Conservation (phyloP, 2,888 invertebrate genomes). For the Apamea epomidion region DNA sequence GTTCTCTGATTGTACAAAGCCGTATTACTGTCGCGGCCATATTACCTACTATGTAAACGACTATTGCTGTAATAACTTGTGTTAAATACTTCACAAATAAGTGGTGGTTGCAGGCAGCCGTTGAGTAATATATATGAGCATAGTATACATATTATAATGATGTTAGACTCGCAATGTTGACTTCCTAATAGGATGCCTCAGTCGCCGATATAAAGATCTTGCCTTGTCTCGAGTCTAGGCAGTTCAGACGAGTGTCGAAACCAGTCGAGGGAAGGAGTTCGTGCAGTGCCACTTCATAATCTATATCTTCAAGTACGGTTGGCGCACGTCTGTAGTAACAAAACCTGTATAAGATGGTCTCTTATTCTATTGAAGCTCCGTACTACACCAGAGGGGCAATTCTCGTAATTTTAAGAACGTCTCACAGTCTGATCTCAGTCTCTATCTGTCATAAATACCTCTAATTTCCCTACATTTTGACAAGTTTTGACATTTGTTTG, state of each 20-base stretch:
- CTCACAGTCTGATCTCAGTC: no score
- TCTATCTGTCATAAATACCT: no score
- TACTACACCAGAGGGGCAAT: background rate
- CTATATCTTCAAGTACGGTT: background rate
- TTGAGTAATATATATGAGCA: background rate
- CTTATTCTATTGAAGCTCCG: background rate
- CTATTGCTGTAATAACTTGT: slow-evolving; percentile 11
- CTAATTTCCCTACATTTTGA: no score
- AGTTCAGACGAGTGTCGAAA: background rate
- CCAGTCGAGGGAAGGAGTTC: background rate
- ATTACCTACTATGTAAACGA: background rate
- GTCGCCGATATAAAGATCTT: background rate
- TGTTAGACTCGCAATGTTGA: slow-evolving; percentile 10
- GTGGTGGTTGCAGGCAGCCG: background rate
- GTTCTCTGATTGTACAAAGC: slow-evolving; percentile 2
- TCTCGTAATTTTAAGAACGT: no score
- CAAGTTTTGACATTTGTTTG: no score
- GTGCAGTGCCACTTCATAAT: background rate
- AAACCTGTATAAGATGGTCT: background rate
- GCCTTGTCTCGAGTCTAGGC: background rate
- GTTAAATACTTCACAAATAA: slow-evolving; percentile 3
- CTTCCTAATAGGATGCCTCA: background rate
- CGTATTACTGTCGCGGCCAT: background rate
- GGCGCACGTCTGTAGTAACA: background rate
- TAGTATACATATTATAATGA: slow-evolving; percentile 6